These are phyloP conservation scores for Thunnus albacares DNA, from an alignment of 2,797 vertebrate species.

Conservation along the genomic window DNA sequence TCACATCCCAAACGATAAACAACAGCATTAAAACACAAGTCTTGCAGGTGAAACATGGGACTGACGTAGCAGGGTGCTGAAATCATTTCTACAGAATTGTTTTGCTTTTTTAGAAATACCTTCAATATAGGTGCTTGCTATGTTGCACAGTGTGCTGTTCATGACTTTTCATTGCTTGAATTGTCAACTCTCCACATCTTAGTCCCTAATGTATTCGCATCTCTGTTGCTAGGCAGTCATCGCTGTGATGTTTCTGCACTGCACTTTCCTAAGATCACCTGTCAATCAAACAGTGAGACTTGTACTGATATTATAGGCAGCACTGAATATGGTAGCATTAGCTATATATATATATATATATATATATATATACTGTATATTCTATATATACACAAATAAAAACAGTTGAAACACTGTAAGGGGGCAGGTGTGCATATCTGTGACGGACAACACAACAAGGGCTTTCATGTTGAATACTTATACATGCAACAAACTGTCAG, in stretches of 20 bases:
- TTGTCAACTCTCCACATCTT: too few species aligned
- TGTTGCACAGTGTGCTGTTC: not conserved
- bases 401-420: not conserved
- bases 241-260: too few species aligned
- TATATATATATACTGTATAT: too few species aligned
- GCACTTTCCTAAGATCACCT: not conserved
- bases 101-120: not conserved
- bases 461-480: conserved; percentile 40
- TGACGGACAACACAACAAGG: conserved; percentile 12
- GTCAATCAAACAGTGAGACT: not conserved
- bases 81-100: not conserved
- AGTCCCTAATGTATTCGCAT: too few species aligned
- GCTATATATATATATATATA: not conserved
- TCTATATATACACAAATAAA: conserved; percentile 5
- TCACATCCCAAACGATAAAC: too few species aligned
- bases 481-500: conserved; percentile 29
- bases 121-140: not conserved
- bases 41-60: too few species aligned
- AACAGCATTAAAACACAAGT: too few species aligned
- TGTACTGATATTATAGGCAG: not conserved
- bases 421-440: conserved; percentile 10
- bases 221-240: too few species aligned
- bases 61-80: not conserved
- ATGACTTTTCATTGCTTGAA: not conserved
- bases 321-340: not conserved